These are phyloP conservation scores for Elysia chlorotica DNA, from an alignment of 1,140 invertebrate species.

Conservation along the genomic window DNA sequence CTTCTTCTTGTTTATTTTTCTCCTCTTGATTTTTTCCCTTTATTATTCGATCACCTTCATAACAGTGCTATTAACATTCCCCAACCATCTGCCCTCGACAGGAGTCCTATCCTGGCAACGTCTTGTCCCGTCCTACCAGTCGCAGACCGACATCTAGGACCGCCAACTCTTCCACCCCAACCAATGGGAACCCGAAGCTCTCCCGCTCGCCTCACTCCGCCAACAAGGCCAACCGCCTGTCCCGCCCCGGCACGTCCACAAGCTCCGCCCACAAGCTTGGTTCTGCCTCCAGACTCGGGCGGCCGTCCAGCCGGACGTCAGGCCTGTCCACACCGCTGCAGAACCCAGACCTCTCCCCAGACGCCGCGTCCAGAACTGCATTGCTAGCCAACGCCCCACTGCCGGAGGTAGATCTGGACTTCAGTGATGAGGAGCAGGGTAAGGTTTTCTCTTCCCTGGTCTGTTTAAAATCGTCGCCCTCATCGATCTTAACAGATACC, in stretches of 20 bases:
- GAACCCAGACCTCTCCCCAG: no score
- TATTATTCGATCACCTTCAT: no score
- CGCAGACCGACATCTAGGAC: neutral
- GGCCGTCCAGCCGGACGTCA: neutral
- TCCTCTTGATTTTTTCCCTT: no score
- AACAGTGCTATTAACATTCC: no score
- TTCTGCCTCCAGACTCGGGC: constrained; percentile 25
- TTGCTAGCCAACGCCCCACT: neutral
- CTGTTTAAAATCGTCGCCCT: neutral
- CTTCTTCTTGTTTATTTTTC: no score
- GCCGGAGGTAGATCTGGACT: neutral
- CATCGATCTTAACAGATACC: no score
- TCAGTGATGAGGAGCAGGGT: neutral
- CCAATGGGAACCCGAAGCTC: no score
- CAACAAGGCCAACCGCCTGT: neutral
- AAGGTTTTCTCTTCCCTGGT: neutral
- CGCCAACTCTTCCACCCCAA: neutral
- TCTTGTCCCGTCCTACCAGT: neutral
- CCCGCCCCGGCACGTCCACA: neutral
- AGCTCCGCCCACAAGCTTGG: neutral
- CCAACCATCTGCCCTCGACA: no score
- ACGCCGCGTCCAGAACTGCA: no score
- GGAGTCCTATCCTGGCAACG: neutral
- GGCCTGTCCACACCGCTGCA: neutral
- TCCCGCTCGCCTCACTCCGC: no score